phyloP scores from a whole-genome alignment of 2,113 vertebrate species.

The Tamias sibiricus region DNA sequence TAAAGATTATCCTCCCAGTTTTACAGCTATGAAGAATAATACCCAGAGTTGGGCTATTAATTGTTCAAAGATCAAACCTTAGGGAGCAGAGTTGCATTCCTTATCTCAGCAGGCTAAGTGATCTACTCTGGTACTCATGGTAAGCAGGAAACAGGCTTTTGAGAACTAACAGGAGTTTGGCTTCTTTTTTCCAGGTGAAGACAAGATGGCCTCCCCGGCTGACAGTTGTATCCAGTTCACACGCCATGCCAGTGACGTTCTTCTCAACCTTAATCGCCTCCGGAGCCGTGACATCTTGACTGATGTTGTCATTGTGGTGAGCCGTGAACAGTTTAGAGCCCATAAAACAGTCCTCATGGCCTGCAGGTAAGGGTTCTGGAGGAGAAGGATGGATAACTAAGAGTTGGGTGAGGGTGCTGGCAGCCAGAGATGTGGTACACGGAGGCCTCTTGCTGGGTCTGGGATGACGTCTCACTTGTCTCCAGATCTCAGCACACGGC shows the following conservation, averaged over 20 bases:
- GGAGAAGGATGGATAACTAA: neutral
- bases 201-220: constrained; percentile 95
- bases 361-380: constrained; percentile 92
- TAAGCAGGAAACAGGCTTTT: constrained; percentile 56
- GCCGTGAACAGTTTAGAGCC: constrained; percentile 97
- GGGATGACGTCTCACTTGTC: neutral
- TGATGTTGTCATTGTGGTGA: constrained; percentile 96
- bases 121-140: neutral
- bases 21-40: neutral
- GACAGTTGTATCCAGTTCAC: constrained; percentile 99
- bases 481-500: neutral
- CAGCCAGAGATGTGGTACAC: accelerated
- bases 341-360: constrained; percentile 99
- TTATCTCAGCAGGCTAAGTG: neutral
- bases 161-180: constrained; percentile 35
- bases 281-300: constrained; percentile 97
- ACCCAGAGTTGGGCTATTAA: neutral
- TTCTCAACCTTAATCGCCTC: constrained; percentile 97
- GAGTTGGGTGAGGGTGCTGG: too few species aligned
- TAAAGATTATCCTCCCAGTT: neutral
- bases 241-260: constrained; percentile 96
- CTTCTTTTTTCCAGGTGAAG: constrained; percentile 80
- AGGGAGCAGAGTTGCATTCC: neutral
- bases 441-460: neutral
- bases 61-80: neutral